Conservation (phyloP, 2,797 vertebrate genomes). For the Telmatherina bonti region DNA sequence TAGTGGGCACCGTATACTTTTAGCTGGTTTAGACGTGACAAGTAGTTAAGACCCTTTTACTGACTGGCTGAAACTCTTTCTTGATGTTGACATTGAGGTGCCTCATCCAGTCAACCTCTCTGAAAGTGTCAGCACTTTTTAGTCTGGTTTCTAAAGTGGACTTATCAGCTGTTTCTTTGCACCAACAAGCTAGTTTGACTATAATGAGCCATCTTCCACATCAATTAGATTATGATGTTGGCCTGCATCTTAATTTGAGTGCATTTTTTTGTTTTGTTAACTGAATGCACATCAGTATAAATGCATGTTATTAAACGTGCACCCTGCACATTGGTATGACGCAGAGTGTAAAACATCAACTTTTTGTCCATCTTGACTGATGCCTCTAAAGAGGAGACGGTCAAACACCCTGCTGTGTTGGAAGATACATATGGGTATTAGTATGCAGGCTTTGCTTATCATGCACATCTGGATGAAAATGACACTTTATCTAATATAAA, state of each 20-base stretch:
- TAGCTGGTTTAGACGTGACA: not conserved
- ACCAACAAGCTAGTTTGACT: too few species aligned
- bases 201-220: not conserved
- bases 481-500: too few species aligned
- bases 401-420: too few species aligned
- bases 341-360: slow-evolving; percentile 2
- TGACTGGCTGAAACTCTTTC: too few species aligned
- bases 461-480: not conserved
- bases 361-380: not conserved
- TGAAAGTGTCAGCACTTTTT: not conserved
- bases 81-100: too few species aligned
- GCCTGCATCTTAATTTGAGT: not conserved
- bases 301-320: not conserved
- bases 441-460: not conserved
- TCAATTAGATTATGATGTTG: not conserved
- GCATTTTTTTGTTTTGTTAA: not conserved
- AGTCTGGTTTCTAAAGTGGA: not conserved
- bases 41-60: not conserved
- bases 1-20: too few species aligned
- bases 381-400: too few species aligned
- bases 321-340: too few species aligned
- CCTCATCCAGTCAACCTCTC: too few species aligned
- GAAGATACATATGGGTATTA: not conserved
- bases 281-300: slow-evolving; percentile 3
- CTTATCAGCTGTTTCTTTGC: not conserved